Evolutionary conservation across 2,888 invertebrate species (phyloP).

Genomic region (Morinoia aosen): DNA sequence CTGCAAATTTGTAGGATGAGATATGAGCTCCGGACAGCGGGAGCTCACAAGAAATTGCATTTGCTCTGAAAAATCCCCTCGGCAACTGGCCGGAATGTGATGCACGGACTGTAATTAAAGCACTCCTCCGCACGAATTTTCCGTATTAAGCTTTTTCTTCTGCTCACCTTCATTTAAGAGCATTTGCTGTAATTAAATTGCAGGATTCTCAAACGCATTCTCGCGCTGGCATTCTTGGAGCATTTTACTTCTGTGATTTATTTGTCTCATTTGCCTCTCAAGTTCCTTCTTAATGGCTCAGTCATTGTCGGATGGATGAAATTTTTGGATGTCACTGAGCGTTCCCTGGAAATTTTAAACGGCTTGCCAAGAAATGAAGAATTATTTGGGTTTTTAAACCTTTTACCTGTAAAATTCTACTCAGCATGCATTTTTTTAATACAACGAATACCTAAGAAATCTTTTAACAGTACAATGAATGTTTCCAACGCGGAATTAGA

Average conservation of each 20-base stretch:
- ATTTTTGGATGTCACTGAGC: neutral
- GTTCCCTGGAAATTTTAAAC: neutral
- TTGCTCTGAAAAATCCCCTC: neutral
- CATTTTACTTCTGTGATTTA: neutral
- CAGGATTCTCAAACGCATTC: neutral
- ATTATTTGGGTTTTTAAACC: too few species aligned
- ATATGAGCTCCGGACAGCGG: slow-evolving; percentile 10
- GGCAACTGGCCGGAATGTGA: slow-evolving; percentile 22
- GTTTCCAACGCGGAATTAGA: too few species aligned
- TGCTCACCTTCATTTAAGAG: neutral
- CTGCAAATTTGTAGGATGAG: neutral
- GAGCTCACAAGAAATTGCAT: slow-evolving; percentile 8
- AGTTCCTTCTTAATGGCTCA: neutral
- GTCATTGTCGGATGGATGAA: neutral
- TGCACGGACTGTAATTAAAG: neutral
- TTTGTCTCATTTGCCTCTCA: neutral
- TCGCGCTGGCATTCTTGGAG: neutral
- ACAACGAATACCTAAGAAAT: too few species aligned
- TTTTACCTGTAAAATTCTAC: too few species aligned
- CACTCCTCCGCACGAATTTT: neutral
- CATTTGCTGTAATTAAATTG: neutral
- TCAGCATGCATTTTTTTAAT: too few species aligned
- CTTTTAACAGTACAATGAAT: too few species aligned
- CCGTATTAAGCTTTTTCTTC: neutral
- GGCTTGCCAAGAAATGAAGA: too few species aligned